A percentile compares a stretch with the other conserved stretches of the same genome.
These are phyloP conservation scores for Eupithecia tripunctaria DNA, from an alignment of 2,888 invertebrate genomes.

Conservation along the genomic window DNA sequence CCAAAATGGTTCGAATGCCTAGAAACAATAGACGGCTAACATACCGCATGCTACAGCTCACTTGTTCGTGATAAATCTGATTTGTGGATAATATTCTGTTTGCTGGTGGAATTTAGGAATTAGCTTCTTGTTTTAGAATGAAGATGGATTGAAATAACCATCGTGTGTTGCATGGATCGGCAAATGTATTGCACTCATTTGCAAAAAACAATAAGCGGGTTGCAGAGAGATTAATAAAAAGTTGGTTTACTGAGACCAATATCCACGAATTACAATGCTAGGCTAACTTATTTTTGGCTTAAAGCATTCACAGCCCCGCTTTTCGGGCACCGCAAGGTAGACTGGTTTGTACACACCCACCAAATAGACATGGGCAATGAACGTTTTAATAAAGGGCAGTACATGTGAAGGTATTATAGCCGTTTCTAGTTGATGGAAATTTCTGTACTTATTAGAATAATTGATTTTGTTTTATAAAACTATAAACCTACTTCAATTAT, in stretches of 20 bases:
- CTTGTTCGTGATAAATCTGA: neutral
- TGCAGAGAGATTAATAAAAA: neutral
- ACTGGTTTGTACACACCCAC: too few species aligned
- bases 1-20: neutral
- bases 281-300: too few species aligned
- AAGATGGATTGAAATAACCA: neutral
- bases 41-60: neutral
- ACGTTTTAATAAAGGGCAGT: too few species aligned
- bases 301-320: too few species aligned
- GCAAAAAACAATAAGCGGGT: neutral
- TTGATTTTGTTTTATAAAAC: too few species aligned
- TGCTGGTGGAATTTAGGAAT: neutral
- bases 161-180: neutral
- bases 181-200: neutral
- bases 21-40: conserved; percentile 3
- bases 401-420: too few species aligned
- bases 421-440: neutral
- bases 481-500: too few species aligned
- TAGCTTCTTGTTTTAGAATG: neutral
- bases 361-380: too few species aligned
- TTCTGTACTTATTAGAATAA: too few species aligned
- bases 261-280: too few species aligned
- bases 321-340: too few species aligned
- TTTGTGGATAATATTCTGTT: neutral
- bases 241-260: neutral